Evolutionary conservation across 2,113 vertebrate genomes (phyloP).

Genomic region (Eptatretus burgeri): DNA sequence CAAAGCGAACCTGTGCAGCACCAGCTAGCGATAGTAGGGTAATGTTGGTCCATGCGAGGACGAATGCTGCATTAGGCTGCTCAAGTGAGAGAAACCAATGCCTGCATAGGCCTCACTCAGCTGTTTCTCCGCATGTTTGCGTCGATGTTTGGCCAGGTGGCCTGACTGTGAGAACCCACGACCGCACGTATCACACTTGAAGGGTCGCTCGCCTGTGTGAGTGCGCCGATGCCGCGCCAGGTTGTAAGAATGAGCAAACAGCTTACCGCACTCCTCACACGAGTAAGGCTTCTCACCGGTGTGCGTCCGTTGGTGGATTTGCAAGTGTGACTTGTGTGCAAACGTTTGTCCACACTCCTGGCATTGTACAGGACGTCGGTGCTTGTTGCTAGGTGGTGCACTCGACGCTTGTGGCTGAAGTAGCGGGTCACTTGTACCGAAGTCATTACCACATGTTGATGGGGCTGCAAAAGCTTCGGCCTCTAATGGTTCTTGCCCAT

Average conservation of each 20-base stretch:
- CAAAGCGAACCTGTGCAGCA: too few species aligned
- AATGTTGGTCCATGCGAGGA: not conserved
- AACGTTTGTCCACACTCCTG: conserved; percentile 1
- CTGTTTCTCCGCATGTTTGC: conserved; percentile 1
- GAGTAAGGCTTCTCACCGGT: conserved; percentile 5
- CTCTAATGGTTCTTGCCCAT: too few species aligned
- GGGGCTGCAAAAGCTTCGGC: too few species aligned
- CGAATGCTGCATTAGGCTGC: conserved; percentile 1
- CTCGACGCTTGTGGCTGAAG: too few species aligned
- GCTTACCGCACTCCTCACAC: conserved; percentile 5
- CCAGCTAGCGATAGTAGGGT: conserved; percentile 1
- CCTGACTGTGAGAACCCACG: conserved; percentile 1
- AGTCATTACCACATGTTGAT: not conserved
- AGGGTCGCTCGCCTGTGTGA: conserved; percentile 2
- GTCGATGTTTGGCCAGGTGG: not conserved
- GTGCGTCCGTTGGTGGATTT: conserved; percentile 3
- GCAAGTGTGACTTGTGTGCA: conserved; percentile 3
- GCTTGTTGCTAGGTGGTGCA: not conserved
- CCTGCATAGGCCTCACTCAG: conserved; percentile 1
- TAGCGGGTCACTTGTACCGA: not conserved
- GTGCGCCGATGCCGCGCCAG: conserved; percentile 5
- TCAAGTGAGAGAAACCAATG: conserved; percentile 4
- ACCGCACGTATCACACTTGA: conserved; percentile 1
- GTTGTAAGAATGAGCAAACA: conserved; percentile 1
- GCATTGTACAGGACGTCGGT: not conserved